Evolutionary conservation across 2,888 invertebrate genomes (phyloP), one percentile per base, ranked within the genome.

Genomic region (Polymixis lichenea): DNA sequence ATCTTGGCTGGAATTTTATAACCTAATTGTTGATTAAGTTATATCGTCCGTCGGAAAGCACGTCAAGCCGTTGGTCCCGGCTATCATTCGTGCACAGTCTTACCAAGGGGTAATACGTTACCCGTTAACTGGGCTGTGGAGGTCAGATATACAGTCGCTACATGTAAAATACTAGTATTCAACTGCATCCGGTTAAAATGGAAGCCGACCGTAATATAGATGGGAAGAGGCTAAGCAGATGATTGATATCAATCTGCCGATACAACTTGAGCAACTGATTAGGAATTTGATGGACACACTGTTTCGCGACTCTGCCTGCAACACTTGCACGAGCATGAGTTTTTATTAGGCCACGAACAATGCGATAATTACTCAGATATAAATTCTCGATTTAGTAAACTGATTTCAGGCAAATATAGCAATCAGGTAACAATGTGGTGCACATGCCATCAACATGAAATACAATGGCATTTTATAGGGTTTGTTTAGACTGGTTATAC

Each of bases 311-410:
- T 13, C 22, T 72, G 11, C 13, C 73, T 62, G 55, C 69, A 13
- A 72, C 81, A 58, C 49, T 13, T 56, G 69, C 64, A 70, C 74
- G 81, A 66, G 74, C 71, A 81, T 64, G 61, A 72, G 58, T 69
- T 67, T 83, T 84, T 80, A 80, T 46, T 74, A 62, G 73, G 74
- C 55, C 72, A 72, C 71, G 53, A 83, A 81, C 81, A 78, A 72
- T 84, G 58, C 58, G 43, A 58, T 84, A 77, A 78, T 84, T 83
- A 81, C 72, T 49, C 22, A 60, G 53, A 68, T 68, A 80, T 84
- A 66, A 64, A 68, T 80, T 71, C 55, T 72, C 66, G 55, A 77
- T 80, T 80, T 67, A 68, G 72, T 71, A n/a, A 83, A 73, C 66
- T 60, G 80, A 64, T 83, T 83, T 56, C n/a, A 49, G 17, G 46